Evolutionary conservation across 2,113 vertebrate species (phyloP), one percentile per base, ranked within the genome.

Genomic region (Malurus cyaneus): DNA sequence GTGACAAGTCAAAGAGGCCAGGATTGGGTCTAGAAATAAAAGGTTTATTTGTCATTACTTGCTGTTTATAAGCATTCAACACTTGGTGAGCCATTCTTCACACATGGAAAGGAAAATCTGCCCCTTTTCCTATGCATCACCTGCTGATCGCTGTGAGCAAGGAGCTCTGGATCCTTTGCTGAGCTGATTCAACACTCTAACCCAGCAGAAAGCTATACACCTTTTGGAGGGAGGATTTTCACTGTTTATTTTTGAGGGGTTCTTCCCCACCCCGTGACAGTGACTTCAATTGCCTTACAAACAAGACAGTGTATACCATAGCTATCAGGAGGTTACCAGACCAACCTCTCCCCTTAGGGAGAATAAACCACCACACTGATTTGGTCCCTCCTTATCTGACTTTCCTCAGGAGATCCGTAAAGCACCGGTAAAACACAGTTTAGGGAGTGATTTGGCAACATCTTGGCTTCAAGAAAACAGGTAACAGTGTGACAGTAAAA

Each of bases 181-280:
- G 65, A 79, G 31, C 29, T 71, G 29, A 54, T 54, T 67, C 42
- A 74, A 29, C 18, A 64, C 31, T 34, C 20, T 39, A 87, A 71
- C 6, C 4, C 9, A 41, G 32, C 12, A 85, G 57, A 91, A 47
- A 87, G 23, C 9, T 73, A 23, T 46, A n/a, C 7, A 14, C 2
- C 41, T 80, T 57, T 41, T 52, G 57, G 8, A 87, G 24, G 65
- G 6, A 87, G 41, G 24, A 53, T 61, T 82, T 79, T 16, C 5
- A 54, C 3, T 17, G 5, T 44, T 67, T 70, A 18, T 29, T 67
- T 90, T 69, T 47, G 52, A 74, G 10, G 14, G 0, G 1, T 10
- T 42, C 6, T 1, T 3, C 8, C 17, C 2, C 0, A 11, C 4
- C 15, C 10, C 7, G 15, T 20, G 25, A 42, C 4, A 50, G 21